Evolutionary conservation across 2,113 vertebrate genomes (phyloP).

Genomic region (Oryctolagus cuniculus): DNA sequence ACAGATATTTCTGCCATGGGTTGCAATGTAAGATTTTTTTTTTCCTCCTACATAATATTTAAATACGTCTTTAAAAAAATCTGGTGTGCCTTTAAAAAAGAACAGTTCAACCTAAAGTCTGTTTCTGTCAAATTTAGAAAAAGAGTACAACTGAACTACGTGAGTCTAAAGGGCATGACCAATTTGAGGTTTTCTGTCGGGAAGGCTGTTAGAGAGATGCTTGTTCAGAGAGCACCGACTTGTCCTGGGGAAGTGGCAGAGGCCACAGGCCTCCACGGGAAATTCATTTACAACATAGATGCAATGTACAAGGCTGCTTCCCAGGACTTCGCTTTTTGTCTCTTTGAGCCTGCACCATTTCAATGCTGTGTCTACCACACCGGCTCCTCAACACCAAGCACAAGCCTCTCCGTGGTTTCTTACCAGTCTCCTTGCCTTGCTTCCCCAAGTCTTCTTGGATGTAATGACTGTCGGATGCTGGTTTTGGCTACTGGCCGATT

Average conservation of each 20-base stretch:
- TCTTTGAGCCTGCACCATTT: constrained; percentile 40
- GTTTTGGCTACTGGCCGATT: constrained; percentile 62
- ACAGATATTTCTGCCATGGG: background rate
- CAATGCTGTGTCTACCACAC: constrained; percentile 66
- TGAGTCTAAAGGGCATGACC: background rate
- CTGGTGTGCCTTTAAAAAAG: background rate
- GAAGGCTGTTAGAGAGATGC: background rate
- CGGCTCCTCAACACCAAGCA: constrained; percentile 58
- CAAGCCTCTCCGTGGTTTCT: constrained; percentile 2
- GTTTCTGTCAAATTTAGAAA: constrained; percentile 25
- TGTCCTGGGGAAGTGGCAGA: background rate
- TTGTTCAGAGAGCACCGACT: background rate
- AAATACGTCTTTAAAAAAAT: background rate
- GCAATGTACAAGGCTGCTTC: background rate
- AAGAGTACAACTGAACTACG: background rate
- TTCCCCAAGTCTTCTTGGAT: constrained; percentile 47
- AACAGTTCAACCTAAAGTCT: background rate
- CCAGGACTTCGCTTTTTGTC: constrained; percentile 22
- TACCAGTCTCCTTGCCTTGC: constrained; percentile 52
- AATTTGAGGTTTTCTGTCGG: background rate
- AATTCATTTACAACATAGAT: background rate
- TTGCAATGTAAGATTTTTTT: background rate
- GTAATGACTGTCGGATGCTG: constrained; percentile 59
- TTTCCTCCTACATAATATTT: background rate
- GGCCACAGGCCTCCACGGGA: background rate